Conservation (phyloP, 2,888 invertebrate genomes). For the Caenorhabditis japonica region DNA sequence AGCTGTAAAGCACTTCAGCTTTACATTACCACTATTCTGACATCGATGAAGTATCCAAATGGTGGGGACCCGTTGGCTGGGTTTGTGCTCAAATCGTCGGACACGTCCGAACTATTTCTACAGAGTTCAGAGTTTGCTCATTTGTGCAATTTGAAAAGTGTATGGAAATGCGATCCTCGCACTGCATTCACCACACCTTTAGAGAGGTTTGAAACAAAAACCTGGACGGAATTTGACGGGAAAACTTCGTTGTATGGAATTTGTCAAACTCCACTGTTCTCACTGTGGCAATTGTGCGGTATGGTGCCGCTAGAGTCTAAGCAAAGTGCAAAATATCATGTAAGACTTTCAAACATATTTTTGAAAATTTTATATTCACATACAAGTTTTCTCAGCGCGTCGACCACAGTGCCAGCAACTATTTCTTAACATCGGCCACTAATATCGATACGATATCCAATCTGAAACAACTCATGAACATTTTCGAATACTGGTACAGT, state of each 20-base stretch:
- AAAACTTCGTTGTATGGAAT: constrained; percentile 54
- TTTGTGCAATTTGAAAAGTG: constrained; percentile 31
- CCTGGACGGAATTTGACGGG: constrained; percentile 29
- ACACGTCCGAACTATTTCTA: constrained; percentile 30
- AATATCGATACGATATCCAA: constrained; percentile 73
- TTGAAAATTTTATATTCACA: not conserved
- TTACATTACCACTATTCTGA: constrained; percentile 33
- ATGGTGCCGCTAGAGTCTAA: constrained; percentile 55
- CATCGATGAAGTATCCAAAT: constrained; percentile 42
- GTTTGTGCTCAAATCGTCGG: constrained; percentile 35
- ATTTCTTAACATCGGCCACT: constrained; percentile 49
- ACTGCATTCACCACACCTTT: constrained; percentile 23
- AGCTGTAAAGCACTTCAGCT: constrained; percentile 41
- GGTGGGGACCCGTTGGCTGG: constrained; percentile 43
- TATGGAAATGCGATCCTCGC: constrained; percentile 28
- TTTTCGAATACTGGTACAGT: constrained; percentile 74
- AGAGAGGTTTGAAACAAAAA: constrained; percentile 10
- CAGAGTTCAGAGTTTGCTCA: constrained; percentile 32
- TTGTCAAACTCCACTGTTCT: constrained; percentile 67
- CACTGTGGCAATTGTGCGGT: constrained; percentile 70
- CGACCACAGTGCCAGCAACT: constrained; percentile 39
- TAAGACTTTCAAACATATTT: not conserved
- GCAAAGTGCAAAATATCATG: constrained; percentile 34
- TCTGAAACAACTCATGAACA: constrained; percentile 72
- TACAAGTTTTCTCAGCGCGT: constrained; percentile 18